Evolutionary conservation across 53 echinoderm and acorn worm genomes (phyloP).

Genomic region (Actinopyga echinites): DNA sequence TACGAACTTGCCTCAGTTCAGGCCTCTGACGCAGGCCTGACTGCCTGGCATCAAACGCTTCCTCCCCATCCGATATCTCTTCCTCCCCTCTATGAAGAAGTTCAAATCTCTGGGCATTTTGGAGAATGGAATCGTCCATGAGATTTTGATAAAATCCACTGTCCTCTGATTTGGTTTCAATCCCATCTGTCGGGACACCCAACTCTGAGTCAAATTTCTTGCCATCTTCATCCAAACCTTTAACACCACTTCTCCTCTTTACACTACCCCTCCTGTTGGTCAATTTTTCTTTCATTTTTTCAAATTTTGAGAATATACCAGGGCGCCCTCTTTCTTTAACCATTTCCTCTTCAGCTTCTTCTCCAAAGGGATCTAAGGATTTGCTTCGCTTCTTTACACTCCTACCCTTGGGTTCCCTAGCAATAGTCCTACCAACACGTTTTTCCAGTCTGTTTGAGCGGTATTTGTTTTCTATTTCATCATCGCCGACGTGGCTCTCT

Average conservation of each 20-base stretch:
- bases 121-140: slow-evolving; percentile 58
- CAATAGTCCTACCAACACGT: slow-evolving; percentile 68
- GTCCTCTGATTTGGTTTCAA: slow-evolving; percentile 92
- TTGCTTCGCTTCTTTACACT: slow-evolving; percentile 80
- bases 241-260: slow-evolving; percentile 62
- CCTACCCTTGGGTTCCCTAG: slow-evolving; percentile 68
- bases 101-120: slow-evolving; percentile 1
- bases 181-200: slow-evolving; percentile 69
- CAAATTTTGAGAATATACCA: slow-evolving; percentile 87
- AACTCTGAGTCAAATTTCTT: slow-evolving; percentile 43
- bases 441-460: slow-evolving; percentile 57
- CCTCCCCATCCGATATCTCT: slow-evolving; percentile 83
- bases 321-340: slow-evolving; percentile 72
- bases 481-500: slow-evolving; percentile 84
- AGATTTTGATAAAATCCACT: slow-evolving; percentile 83
- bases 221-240: slow-evolving; percentile 60
- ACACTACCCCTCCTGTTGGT: slow-evolving; percentile 84
- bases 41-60: slow-evolving; percentile 58
- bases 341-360: slow-evolving; percentile 51
- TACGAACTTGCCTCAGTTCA: slow-evolving; percentile 50
- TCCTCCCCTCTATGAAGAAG: slow-evolving; percentile 49
- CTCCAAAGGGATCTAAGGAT: slow-evolving; percentile 82
- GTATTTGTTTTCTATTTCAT: slow-evolving; percentile 57
- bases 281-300: slow-evolving; percentile 70
- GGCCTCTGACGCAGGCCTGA: slow-evolving; percentile 1